phyloP scores from a whole-genome alignment of 2,888 invertebrate genomes.

The Sesia apiformis region DNA sequence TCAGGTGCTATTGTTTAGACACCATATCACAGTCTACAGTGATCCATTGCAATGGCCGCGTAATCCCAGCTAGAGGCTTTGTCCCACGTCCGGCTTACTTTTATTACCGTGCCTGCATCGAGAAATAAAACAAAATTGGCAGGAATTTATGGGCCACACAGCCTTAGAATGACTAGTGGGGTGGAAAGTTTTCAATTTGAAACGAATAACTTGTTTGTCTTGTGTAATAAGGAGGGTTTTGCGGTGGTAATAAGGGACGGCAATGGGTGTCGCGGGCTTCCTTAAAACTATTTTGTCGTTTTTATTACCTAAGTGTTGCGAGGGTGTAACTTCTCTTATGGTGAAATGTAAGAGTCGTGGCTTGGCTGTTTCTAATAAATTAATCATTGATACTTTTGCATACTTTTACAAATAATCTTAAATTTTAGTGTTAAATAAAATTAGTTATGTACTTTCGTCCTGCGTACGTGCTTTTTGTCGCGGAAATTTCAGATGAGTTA shows the following conservation, averaged over 20 bases:
- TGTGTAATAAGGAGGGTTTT: constrained; percentile 69
- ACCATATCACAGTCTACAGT: constrained; percentile 55
- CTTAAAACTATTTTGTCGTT: constrained; percentile 71
- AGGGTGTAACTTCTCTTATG: not conserved
- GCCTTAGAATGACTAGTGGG: constrained; percentile 65
- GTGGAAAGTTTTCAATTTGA: constrained; percentile 74
- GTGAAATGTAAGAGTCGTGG: too few species aligned
- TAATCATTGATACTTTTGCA: too few species aligned
- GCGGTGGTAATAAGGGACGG: constrained; percentile 59
- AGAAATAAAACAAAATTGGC: constrained; percentile 74
- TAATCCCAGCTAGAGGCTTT: constrained; percentile 67
- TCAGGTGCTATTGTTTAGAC: constrained; percentile 59
- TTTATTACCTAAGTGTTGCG: constrained; percentile 61
- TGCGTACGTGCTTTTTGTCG: too few species aligned
- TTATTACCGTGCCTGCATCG: constrained; percentile 71
- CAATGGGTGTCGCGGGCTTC: constrained; percentile 64
- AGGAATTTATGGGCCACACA: constrained; percentile 69
- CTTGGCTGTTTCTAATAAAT: too few species aligned
- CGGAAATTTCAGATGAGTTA: too few species aligned
- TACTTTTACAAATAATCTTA: too few species aligned
- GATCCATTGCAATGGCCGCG: constrained; percentile 66
- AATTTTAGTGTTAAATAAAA: too few species aligned
- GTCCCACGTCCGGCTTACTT: constrained; percentile 75
- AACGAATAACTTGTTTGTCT: constrained; percentile 73
- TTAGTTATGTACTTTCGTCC: too few species aligned